Percentiles rank a stretch among this genome's conserved stretches.
These are phyloP conservation scores for Steinernema feltiae DNA, from an alignment of 1,140 invertebrate genomes.

Conservation along the genomic window DNA sequence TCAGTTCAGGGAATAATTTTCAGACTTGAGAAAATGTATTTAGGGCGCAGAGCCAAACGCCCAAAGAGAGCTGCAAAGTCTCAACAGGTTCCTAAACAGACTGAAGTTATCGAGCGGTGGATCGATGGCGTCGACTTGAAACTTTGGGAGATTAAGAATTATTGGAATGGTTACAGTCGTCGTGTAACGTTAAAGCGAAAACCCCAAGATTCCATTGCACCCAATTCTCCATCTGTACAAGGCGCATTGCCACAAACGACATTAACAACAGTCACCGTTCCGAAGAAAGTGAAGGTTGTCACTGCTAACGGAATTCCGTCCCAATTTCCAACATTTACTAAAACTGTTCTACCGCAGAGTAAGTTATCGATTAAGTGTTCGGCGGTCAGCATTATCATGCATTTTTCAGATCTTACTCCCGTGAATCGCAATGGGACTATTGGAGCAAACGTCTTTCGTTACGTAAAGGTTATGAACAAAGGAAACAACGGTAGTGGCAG, in stretches of 20 bases:
- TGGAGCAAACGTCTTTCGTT: neutral
- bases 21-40: neutral
- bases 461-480: neutral
- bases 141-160: constrained; percentile 33
- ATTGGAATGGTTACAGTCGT: constrained; percentile 19
- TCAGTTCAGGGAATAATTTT: neutral
- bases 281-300: neutral
- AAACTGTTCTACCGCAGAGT: neutral
- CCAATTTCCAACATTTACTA: neutral
- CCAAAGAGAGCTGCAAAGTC: neutral
- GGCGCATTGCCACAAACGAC: no score
- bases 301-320: neutral
- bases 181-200: neutral
- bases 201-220: neutral
- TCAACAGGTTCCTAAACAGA: neutral
- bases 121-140: constrained; percentile 38
- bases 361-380: neutral
- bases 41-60: neutral
- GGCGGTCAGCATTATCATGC: neutral
- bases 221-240: no score
- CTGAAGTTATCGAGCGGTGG: constrained; percentile 24
- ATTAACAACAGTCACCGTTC: no score
- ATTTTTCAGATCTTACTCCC: neutral
- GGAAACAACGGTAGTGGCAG: neutral
- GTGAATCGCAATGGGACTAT: neutral